Evolutionary conservation across 2,888 invertebrate species (phyloP).

Genomic region (Nemapogon koenigi): DNA sequence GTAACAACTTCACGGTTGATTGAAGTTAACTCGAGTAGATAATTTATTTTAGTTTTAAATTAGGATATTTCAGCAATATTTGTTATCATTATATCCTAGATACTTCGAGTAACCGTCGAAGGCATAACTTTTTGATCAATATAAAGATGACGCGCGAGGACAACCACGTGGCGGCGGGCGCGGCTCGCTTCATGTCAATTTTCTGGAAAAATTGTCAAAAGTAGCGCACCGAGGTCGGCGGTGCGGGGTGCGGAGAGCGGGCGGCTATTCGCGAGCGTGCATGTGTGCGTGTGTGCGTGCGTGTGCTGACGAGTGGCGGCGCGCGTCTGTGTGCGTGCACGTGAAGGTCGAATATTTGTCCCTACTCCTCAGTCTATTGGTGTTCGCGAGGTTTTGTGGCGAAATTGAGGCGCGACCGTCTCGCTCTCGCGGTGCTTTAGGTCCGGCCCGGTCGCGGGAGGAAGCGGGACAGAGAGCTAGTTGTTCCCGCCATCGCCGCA

Average conservation of each 20-base stretch:
- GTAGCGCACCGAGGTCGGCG: slow-evolving; percentile 43
- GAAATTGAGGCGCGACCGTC: slow-evolving; percentile 52
- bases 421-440: no score
- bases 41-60: no score
- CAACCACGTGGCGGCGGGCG: slow-evolving; percentile 39
- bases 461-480: slow-evolving; percentile 46
- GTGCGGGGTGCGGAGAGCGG: slow-evolving; percentile 30
- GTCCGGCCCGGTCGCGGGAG: slow-evolving; percentile 30
- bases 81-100: no score
- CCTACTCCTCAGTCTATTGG: slow-evolving; percentile 64
- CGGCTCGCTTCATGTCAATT: slow-evolving; percentile 49
- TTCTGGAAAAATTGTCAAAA: slow-evolving; percentile 64
- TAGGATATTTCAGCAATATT: no score
- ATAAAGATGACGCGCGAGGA: slow-evolving; percentile 15
- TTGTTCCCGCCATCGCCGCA: slow-evolving; percentile 22
- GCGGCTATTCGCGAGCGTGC: slow-evolving; percentile 43
- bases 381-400: slow-evolving; percentile 59
- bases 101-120: no score
- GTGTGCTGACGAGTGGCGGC: slow-evolving; percentile 25
- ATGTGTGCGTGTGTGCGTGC: slow-evolving; percentile 37
- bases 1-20: no score
- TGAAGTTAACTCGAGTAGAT: no score
- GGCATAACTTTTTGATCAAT: no score
- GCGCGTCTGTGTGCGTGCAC: slow-evolving; percentile 19
- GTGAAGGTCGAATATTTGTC: slow-evolving; percentile 65